Percentiles rank a stretch among this genome's conserved stretches.
Evolutionary conservation across 35 echinoderm and acorn worm genomes (phyloP).

Genomic region (Hemicentrotus pulcherrimus): DNA sequence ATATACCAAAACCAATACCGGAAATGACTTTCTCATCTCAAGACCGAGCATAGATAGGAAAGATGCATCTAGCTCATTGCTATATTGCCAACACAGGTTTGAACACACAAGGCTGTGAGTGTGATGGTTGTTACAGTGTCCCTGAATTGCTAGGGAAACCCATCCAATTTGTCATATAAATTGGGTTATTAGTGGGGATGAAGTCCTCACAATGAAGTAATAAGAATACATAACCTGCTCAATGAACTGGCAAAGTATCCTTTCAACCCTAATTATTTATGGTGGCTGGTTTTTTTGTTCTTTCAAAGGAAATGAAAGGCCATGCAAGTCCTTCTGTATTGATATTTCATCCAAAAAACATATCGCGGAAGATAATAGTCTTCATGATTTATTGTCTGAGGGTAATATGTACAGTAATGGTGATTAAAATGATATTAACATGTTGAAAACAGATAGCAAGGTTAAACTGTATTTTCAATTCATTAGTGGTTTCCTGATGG

Average conservation of each 20-base stretch:
- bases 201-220: background rate
- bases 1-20: background rate
- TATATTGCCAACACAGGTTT: background rate
- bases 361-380: background rate
- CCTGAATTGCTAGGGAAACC: background rate
- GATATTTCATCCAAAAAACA: background rate
- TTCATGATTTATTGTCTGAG: background rate
- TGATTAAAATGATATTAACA: background rate
- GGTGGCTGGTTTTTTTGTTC: background rate
- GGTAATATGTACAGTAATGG: background rate
- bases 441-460: background rate
- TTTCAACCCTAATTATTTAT: background rate
- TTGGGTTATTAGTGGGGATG: background rate
- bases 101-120: background rate
- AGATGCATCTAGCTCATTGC: background rate
- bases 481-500: background rate
- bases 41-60: background rate
- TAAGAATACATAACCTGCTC: background rate
- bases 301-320: background rate
- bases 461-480: background rate
- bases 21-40: background rate
- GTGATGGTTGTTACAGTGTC: background rate
- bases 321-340: background rate
- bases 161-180: slow-evolving; percentile 19
- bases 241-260: background rate